Evolutionary conservation across 2,888 invertebrate species (phyloP), one percentile per base, ranked within the genome.

Genomic region (Lathronympha strigana): DNA sequence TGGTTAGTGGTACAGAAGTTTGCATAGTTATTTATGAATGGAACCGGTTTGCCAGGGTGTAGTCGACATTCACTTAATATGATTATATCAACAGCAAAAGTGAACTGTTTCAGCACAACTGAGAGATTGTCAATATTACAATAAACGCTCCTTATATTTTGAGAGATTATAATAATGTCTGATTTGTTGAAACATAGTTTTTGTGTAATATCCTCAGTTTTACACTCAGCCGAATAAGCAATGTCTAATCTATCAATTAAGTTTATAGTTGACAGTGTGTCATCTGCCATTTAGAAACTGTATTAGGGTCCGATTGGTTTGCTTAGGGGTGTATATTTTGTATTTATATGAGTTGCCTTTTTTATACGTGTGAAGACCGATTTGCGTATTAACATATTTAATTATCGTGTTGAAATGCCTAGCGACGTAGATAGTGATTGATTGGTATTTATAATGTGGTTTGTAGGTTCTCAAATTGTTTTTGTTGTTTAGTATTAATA

Each of bases 21-120:
- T 5, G 21, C n/a, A 31, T 66, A 67, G 9, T 57, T 25, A 23
- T 57, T n/a, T n/a, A 63, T 3, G 0, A 17, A 9, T 0, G 62
- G 67, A 2, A 67, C 9, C 0, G 58, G 47, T 58, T 61, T 61
- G 21, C 51, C 13, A 17, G 15, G 19, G 1, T 64, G 33, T 1
- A 70, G 15, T 23, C 69, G 31, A 33, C 70, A 69, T 64, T 70
- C 69, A 5, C 66, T 70, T n/a, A 68, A 15, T 15, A 66, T n/a
- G 2, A 67, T 60, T 4, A 70, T 8, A 45, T 70, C 67, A 15
- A 43, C 21, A 0, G 64, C 28, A 45, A 66, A 45, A 2, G 57
- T 53, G 5, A 67, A 31, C 2, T 9, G 36, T 8, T 55, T 47
- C 4, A 68, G 4, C 4, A 64, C 1, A 23, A 43, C 4, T 5